These are phyloP conservation scores for Drosophila demipolita DNA, from an alignment of 2,888 invertebrate genomes.

Conservation along the genomic window DNA sequence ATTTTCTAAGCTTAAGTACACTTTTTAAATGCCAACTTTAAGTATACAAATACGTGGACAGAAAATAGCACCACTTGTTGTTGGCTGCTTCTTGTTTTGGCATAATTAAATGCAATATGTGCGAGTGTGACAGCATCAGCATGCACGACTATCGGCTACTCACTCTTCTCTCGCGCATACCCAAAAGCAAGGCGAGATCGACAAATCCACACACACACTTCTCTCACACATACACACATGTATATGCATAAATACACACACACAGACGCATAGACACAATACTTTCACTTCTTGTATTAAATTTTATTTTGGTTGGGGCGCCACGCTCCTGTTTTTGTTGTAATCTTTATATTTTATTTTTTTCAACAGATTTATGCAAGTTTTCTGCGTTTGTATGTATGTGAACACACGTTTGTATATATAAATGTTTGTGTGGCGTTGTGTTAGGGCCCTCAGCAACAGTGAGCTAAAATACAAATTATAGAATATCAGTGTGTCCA, in stretches of 20 bases:
- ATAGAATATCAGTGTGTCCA: conserved; percentile 56
- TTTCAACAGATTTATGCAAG: conserved; percentile 71
- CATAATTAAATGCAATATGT: conserved; percentile 75
- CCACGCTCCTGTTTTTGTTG: conserved; percentile 54
- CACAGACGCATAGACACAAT: conserved; percentile 51
- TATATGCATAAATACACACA: conserved; percentile 8
- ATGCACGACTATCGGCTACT: conserved; percentile 47
- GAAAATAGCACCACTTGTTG: conserved; percentile 72
- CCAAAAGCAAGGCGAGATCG: conserved; percentile 72
- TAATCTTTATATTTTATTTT: conserved; percentile 47
- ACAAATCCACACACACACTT: conserved; percentile 32
- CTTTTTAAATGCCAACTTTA: conserved; percentile 58
- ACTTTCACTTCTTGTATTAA: conserved; percentile 79
- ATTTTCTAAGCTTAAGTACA: conserved; percentile 32
- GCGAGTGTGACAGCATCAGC: conserved; percentile 65
- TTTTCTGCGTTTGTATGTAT: conserved; percentile 37
- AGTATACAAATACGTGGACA: conserved; percentile 25
- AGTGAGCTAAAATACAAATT: conserved; percentile 57
- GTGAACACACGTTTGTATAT: conserved; percentile 5
- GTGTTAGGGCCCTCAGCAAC: conserved; percentile 64
- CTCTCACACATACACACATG: too few relatives aligned
- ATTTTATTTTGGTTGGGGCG: conserved; percentile 68
- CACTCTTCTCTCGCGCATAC: conserved; percentile 47
- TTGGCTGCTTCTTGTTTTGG: conserved; percentile 57
- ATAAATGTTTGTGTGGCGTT: conserved; percentile 15